Base-by-base conservation (phyloP, 2,888 invertebrate species). In the Rhynchonema sp. region DNA sequence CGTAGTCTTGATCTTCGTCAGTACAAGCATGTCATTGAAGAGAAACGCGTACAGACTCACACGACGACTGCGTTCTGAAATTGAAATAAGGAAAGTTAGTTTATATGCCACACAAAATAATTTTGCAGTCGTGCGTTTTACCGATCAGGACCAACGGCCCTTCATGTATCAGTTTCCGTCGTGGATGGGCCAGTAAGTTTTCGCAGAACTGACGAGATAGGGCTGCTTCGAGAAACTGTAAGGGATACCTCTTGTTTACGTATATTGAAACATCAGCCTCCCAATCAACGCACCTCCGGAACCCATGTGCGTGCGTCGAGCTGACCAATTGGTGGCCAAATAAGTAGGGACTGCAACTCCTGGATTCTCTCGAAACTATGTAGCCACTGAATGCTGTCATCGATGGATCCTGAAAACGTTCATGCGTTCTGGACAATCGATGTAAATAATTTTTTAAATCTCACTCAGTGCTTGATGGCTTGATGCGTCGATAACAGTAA, bases 381-480 rank as follows among this genome's bases (percentile, higher is more conserved):
- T 61, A 82, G 72, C 81, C 81, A 82, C 66, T 80, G 79, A 76
- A 82, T 81, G 67, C 81, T 81, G 66, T 81, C 81, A 68, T 82
- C 81, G 60, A 82, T 75, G 64, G 80, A 80, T 63, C 80, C 80
- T 80, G 70, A 54, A 63, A 60, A 38, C 38, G 17, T n/a, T n/a
- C n/a, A n/a, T n/a, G n/a, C n/a, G n/a, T n/a, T n/a, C n/a, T n/a
- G n/a, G n/a, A n/a, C n/a, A n/a, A n/a, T n/a, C n/a, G n/a, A n/a
- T n/a, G n/a, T n/a, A n/a, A n/a, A n/a, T n/a, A n/a, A n/a, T n/a
- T n/a, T n/a, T n/a, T n/a, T n/a, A n/a, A n/a, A n/a, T n/a, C n/a
- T n/a, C n/a, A n/a, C n/a, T n/a, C n/a, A n/a, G n/a, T n/a, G n/a
- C n/a, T n/a, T n/a, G n/a, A n/a, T n/a, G n/a, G n/a, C n/a, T n/a